Percentiles rank a stretch among this genome's conserved stretches.
Evolutionary conservation across 2,888 invertebrate species (phyloP).

Genomic region (Chrysolina haemoptera): DNA sequence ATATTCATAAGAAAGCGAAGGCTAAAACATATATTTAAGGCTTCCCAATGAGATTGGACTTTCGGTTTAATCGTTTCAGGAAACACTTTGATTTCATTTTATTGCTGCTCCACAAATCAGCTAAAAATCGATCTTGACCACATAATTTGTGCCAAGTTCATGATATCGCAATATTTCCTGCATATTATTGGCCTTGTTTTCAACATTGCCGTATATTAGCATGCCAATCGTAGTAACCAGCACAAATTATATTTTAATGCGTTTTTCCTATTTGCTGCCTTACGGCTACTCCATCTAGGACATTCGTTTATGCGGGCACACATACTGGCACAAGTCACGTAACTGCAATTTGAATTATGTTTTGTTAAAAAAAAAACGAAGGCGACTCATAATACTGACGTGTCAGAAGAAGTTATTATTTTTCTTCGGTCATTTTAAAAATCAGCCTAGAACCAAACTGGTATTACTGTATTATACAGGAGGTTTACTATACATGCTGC

Average conservation of each 20-base stretch:
- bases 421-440: no score
- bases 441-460: no score
- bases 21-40: neutral
- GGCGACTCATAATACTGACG: neutral
- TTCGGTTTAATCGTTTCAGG: neutral
- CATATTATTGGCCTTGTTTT: constrained; percentile 37
- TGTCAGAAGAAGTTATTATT: no score
- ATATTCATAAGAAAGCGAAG: neutral
- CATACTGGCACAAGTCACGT: constrained; percentile 9
- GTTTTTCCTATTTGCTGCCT: constrained; percentile 28
- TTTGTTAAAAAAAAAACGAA: neutral
- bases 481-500: no score
- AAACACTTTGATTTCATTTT: neutral
- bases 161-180: constrained; percentile 29
- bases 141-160: constrained; percentile 39
- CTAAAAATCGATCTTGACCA: constrained; percentile 25
- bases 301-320: constrained; percentile 20
- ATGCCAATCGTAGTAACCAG: constrained; percentile 28
- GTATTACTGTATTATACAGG: no score
- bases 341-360: constrained; percentile 15
- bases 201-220: constrained; percentile 29
- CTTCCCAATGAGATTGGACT: neutral
- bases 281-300: constrained; percentile 22
- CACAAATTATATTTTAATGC: constrained; percentile 26
- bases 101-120: neutral